Evolutionary conservation across 1,140 invertebrate genomes (phyloP), one percentile per base, ranked within the genome.

Genomic region (Meloidogyne hapla): DNA sequence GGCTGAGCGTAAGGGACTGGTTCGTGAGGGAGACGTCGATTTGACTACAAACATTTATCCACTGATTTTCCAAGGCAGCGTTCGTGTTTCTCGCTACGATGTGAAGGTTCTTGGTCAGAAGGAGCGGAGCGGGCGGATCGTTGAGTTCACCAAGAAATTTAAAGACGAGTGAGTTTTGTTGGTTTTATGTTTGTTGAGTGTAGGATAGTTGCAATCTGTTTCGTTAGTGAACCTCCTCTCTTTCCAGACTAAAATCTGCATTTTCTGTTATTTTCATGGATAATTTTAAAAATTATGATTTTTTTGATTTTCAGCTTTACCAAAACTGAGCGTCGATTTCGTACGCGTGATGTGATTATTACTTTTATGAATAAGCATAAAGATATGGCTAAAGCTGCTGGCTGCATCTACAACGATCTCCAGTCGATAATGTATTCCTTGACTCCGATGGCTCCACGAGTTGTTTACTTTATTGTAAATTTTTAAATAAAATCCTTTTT

Each of bases 351-450:
- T 38, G 75, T 76, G 21, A 33, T 76, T 23, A 38, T 18, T 15
- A 21, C 28, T 26, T 67, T 76, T 61, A 71, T 62, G 75, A 18
- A 15, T 10, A 48, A 45, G 12, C 28, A 75, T 8, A 62, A 69
- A 23, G 67, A 73, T 8, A 25, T 33, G 18, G 28, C 48, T 6
- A n/a, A 12, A 8, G 65, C 40, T 12, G 28, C 67, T 15, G 48
- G 38, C 23, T 74, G 75, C 21, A 23, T 76, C 15, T 76, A 74
- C 48, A 45, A 73, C 25, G 75, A 76, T 63, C 69, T 76, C n/a
- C 66, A 69, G 48, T 76, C 75, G 25, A 76, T 76, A 1, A 71
- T 76, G 67, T 76, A 73, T 42, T 64, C 75, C 3, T 42, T 76
- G 18, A 38, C 5, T 33, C 67, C 26, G 2, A 42, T 76, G 25